Percentiles rank a stretch among this genome's conserved stretches.
phyloP scores from a whole-genome alignment of 2,888 invertebrate species.

The Heteromyza rotundicornis region DNA sequence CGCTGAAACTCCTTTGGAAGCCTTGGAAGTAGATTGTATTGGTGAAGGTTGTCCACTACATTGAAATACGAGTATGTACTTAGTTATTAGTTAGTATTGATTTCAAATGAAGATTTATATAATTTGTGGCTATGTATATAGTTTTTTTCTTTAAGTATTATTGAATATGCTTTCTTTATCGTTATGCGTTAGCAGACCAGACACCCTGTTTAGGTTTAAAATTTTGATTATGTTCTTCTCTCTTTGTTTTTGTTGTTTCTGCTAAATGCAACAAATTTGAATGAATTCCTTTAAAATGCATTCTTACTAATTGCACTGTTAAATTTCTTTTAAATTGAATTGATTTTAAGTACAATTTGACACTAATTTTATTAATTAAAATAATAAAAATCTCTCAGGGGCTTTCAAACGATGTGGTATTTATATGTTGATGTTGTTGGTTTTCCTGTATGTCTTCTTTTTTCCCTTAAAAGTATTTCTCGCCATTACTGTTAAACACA shows the following conservation, averaged over 20 bases:
- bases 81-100: too few species aligned
- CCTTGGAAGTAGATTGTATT: too few species aligned
- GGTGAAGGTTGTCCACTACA: too few species aligned
- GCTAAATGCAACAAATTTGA: background rate
- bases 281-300: background rate
- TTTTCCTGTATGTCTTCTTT: background rate
- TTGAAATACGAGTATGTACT: too few species aligned
- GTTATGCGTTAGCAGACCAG: background rate
- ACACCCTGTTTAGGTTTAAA: background rate
- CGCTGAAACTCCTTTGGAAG: too few species aligned
- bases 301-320: background rate
- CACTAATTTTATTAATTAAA: background rate
- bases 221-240: slow-evolving; percentile 3
- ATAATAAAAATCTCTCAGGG: background rate
- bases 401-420: background rate
- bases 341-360: background rate
- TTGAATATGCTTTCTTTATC: background rate
- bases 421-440: slow-evolving; percentile 23
- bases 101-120: background rate
- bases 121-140: background rate
- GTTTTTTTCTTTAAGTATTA: background rate
- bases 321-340: slow-evolving; percentile 1
- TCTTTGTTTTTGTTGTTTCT: background rate
- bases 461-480: slow-evolving; percentile 37
- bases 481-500: slow-evolving; percentile 48